Conservation (phyloP, 92 coral and sea anemone genomes). For the Porites lobata region DNA sequence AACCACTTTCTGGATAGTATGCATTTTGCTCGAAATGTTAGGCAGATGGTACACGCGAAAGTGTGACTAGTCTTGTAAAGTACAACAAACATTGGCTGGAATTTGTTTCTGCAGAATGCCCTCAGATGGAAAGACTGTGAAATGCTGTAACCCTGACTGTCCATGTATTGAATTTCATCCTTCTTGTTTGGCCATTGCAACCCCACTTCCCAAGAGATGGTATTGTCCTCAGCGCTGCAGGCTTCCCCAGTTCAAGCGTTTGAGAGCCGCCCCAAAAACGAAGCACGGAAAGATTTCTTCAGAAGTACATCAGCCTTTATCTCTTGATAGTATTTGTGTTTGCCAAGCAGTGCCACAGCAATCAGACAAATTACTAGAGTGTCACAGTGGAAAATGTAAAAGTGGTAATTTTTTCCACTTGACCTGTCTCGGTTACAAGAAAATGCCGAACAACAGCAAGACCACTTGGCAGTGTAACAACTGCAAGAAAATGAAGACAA, state of each 20-base stretch:
- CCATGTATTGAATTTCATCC: constrained; percentile 14
- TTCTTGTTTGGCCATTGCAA: constrained; percentile 5
- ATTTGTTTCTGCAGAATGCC: constrained; percentile 74
- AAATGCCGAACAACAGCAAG: constrained; percentile 74
- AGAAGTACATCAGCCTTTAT: too few species aligned
- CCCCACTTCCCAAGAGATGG: constrained; percentile 14
- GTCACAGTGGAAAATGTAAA: constrained; percentile 63
- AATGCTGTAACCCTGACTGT: not conserved
- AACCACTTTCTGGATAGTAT: constrained; percentile 74
- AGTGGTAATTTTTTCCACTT: constrained; percentile 79
- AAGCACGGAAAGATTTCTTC: not conserved
- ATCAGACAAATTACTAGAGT: constrained; percentile 72
- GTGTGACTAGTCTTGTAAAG: constrained; percentile 20
- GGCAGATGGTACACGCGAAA: constrained; percentile 81
- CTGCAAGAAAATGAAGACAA: constrained; percentile 19
- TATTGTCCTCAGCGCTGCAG: not conserved
- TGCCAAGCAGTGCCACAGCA: not conserved
- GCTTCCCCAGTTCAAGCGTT: not conserved
- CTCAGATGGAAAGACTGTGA: constrained; percentile 32
- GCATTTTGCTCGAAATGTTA: constrained; percentile 73
- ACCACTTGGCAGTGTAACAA: constrained; percentile 73
- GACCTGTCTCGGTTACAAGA: constrained; percentile 64
- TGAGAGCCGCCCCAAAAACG: too few species aligned
- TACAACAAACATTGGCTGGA: constrained; percentile 33
- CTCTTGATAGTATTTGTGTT: too few species aligned